These are phyloP conservation scores for Maconellicoccus hirsutus DNA, from an alignment of 1,140 invertebrate species.

Conservation along the genomic window DNA sequence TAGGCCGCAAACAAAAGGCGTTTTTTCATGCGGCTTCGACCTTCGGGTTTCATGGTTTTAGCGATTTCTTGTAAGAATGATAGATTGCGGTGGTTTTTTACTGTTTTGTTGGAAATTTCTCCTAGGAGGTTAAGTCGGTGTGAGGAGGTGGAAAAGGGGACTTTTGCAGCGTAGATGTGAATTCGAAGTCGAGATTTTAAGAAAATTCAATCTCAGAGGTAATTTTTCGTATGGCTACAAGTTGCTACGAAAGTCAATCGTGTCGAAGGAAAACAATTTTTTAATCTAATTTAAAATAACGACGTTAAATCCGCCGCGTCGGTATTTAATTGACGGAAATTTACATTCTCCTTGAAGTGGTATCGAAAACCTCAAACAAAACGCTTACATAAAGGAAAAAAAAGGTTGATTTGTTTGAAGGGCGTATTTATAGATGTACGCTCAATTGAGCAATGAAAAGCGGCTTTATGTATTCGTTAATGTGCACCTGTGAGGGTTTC, in stretches of 20 bases:
- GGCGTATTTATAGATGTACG: slow-evolving; percentile 14
- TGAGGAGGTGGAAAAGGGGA: no score
- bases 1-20: not conserved
- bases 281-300: no score
- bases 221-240: no score
- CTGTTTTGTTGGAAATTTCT: no score
- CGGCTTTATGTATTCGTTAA: slow-evolving; percentile 11
- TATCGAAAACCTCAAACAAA: slow-evolving; percentile 13
- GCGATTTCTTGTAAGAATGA: no score
- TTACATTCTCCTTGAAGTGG: not conserved
- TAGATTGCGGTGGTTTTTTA: no score
- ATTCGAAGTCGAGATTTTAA: no score
- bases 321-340: not conserved
- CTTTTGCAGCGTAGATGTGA: no score
- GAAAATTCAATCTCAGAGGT: no score
- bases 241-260: no score
- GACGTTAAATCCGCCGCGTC: not conserved
- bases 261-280: no score
- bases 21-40: not conserved
- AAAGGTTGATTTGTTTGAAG: slow-evolving; percentile 11
- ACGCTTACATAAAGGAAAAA: not conserved
- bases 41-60: not conserved
- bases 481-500: slow-evolving; percentile 14
- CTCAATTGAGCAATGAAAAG: slow-evolving; percentile 19
- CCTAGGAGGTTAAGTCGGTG: no score